Percentiles rank a stretch among this genome's conserved stretches.
These are phyloP conservation scores for Busseola fusca DNA, from an alignment of 2,888 invertebrate species.

Conservation along the genomic window DNA sequence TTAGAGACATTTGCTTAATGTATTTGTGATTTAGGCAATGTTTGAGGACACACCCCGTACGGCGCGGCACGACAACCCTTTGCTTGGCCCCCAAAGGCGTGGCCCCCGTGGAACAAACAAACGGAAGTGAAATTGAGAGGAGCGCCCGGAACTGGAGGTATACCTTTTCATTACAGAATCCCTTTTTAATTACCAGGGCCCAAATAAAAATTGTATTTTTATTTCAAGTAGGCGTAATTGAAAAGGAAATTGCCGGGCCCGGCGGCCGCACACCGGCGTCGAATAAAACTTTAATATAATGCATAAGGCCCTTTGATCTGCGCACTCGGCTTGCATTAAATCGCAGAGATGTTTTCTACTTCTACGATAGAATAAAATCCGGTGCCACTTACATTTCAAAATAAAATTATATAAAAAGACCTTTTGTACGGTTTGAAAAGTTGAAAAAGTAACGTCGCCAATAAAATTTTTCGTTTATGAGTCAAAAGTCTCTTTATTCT, in stretches of 20 bases:
- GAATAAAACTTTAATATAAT: constrained; percentile 89
- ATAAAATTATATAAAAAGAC: constrained; percentile 55
- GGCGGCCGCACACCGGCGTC: constrained; percentile 79
- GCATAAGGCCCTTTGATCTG: constrained; percentile 88
- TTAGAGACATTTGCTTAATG: constrained; percentile 63
- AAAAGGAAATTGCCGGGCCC: constrained; percentile 87
- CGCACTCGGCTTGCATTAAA: constrained; percentile 83
- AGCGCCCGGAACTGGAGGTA: constrained; percentile 87
- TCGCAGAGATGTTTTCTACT: constrained; percentile 78
- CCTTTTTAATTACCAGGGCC: constrained; percentile 88
- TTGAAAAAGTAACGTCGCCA: constrained; percentile 60
- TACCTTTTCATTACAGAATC: constrained; percentile 89
- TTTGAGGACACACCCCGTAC: constrained; percentile 76
- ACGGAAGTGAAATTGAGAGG: constrained; percentile 88
- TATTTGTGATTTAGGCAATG: constrained; percentile 72
- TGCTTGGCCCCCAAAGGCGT: constrained; percentile 82
- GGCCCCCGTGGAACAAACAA: constrained; percentile 84
- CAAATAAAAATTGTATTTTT: constrained; percentile 89
- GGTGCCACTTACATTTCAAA: constrained; percentile 55
- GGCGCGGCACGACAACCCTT: constrained; percentile 80
- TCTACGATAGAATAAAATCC: constrained; percentile 66
- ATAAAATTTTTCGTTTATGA: constrained; percentile 70
- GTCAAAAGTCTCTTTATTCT: constrained; percentile 71
- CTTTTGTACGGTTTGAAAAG: constrained; percentile 55
- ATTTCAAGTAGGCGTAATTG: constrained; percentile 89